Evolutionary conservation across 2,113 vertebrate species (phyloP), one percentile per base, ranked within the genome.

Genomic region (Garra rufa): DNA sequence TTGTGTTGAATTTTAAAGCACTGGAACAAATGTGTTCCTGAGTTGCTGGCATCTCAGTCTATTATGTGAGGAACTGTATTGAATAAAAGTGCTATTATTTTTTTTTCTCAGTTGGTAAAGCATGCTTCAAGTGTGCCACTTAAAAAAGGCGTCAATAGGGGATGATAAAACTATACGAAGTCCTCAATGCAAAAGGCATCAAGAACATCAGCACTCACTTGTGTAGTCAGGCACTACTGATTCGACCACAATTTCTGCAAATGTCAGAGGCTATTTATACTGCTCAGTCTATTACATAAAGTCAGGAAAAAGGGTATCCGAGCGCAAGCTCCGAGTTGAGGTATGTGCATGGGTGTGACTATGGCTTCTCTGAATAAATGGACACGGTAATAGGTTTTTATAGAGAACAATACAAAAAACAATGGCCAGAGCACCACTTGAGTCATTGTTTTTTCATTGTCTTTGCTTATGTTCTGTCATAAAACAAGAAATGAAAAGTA

Each of bases 1-100:
- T 65, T 44, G 82, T 52, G 44, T 69, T 77, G 83, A 85, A 85
- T 87, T 83, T 84, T 81, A 83, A 76, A 87, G 71, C 46, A 59
- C 73, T 43, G 71, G 55, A 81, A 89, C 82, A 85, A 82, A 85
- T 50, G n/a, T 75, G 70, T 67, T 28, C 73, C 43, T 78, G 19
- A 46, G 83, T 85, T 86, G 86, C 73, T 69, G 70, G 17, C 50
- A 78, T 84, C 61, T 82, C 19, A 76, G 41, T 59, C 3, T 83
- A 28, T 57, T 83, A 83, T 75, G 55, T 82, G 11, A 52, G 57
- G 43, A 34, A 85, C 50, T 3, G 44, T 26, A 57, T 71, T 55
- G 30, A 26, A 48, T 38, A 55, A 41, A 26, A 7, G 3, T 15
- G 10, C 2, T 30, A 30, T 57, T 85, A n/a, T 76, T 8, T 43